These are phyloP conservation scores for Macrosteles quadrilineatus DNA, from an alignment of 1,140 invertebrate species.

Conservation along the genomic window DNA sequence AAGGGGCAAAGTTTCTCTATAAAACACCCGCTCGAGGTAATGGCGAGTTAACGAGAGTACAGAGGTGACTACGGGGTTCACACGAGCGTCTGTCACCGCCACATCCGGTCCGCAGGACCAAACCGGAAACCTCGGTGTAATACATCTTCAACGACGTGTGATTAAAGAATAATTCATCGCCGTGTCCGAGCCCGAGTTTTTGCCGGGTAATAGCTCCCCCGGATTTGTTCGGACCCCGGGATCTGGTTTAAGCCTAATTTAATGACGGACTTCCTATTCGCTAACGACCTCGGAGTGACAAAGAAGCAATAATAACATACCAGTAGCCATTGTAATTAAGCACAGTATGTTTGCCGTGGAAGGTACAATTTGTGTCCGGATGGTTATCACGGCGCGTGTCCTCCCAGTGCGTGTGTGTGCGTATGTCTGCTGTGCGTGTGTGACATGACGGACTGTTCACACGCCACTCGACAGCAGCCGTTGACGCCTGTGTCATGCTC, in stretches of 20 bases:
- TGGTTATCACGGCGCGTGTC: slow-evolving; percentile 10
- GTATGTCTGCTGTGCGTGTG: neutral
- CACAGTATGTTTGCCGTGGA: neutral
- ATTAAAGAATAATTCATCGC: slow-evolving; percentile 23
- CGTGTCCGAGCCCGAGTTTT: neutral
- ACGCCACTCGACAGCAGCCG: neutral
- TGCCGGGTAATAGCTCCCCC: slow-evolving; percentile 3
- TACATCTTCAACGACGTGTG: slow-evolving; percentile 10
- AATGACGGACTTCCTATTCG: slow-evolving; percentile 19
- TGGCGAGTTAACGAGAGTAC: slow-evolving; percentile 18
- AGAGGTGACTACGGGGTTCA: slow-evolving; percentile 5
- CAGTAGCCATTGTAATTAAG: neutral
- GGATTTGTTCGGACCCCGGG: neutral
- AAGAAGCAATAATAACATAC: slow-evolving; percentile 15
- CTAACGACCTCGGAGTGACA: slow-evolving; percentile 12
- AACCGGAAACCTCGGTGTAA: neutral
- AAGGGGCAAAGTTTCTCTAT: slow-evolving; percentile 14
- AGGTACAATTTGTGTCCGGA: neutral
- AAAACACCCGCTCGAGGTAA: slow-evolving; percentile 9
- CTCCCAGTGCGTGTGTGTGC: neutral
- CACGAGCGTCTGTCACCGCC: slow-evolving; percentile 13
- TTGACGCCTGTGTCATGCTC: neutral
- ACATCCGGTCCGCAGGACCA: neutral
- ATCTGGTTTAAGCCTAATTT: slow-evolving; percentile 23
- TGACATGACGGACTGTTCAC: slow-evolving; percentile 3